These are phyloP conservation scores for Pachycephus smyrnensis DNA, from an alignment of 2,888 invertebrate genomes.

Conservation along the genomic window DNA sequence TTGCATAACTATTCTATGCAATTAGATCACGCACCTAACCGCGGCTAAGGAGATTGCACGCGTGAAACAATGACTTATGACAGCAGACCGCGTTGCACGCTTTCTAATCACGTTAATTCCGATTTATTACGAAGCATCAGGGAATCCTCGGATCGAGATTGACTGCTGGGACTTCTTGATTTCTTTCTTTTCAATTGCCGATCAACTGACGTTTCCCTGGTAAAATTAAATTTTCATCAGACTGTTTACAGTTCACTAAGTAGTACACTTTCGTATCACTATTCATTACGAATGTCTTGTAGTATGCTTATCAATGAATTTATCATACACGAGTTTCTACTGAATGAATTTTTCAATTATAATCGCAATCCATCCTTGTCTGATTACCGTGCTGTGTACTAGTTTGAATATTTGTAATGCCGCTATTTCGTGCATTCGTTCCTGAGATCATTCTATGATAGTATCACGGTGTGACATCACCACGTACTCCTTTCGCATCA, in stretches of 20 bases:
- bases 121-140: constrained; percentile 31
- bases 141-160: background rate
- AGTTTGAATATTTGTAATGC: background rate
- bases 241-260: background rate
- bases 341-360: background rate
- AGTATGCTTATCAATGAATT: background rate
- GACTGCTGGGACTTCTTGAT: background rate
- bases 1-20: constrained; percentile 6
- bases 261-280: background rate
- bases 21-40: background rate
- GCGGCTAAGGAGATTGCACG: constrained; percentile 1
- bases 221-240: background rate
- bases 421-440: background rate
- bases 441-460: background rate
- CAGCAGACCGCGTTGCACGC: constrained; percentile 31
- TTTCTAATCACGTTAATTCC: constrained; percentile 42
- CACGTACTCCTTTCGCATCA: background rate
- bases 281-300: background rate
- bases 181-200: background rate
- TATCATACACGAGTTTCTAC: background rate
- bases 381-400: background rate
- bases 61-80: constrained; percentile 33
- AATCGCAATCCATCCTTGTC: background rate
- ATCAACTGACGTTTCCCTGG: background rate
- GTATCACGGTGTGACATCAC: background rate